These are phyloP conservation scores for Platorchestia sp. DNA, from an alignment of 1,140 invertebrate genomes.

Conservation along the genomic window DNA sequence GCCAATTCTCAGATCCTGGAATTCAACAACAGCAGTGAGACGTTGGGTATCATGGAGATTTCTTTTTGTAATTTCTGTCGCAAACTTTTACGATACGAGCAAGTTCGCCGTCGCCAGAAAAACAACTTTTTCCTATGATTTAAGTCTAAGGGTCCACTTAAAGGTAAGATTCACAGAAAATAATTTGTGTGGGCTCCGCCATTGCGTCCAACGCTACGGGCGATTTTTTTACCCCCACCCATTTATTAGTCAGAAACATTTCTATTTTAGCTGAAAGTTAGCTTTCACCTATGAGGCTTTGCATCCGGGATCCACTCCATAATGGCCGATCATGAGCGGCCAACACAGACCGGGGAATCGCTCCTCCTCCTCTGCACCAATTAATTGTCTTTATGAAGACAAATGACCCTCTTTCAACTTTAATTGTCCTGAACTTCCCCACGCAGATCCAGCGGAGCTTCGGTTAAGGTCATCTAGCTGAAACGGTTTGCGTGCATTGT, in stretches of 20 bases:
- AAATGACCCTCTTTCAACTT: conserved; percentile 33
- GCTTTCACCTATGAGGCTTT: background rate
- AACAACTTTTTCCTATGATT: background rate
- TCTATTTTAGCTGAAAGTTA: background rate
- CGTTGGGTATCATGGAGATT: background rate
- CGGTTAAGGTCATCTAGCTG: background rate
- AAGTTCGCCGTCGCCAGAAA: background rate
- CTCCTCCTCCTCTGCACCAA: conserved; percentile 36
- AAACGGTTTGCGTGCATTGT: background rate
- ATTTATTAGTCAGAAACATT: background rate
- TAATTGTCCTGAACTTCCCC: conserved; percentile 31
- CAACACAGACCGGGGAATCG: conserved; percentile 22
- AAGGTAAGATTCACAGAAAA: no score
- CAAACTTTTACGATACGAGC: background rate
- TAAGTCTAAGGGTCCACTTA: no score
- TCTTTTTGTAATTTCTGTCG: background rate
- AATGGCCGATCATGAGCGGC: conserved; percentile 34
- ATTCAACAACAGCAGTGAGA: background rate
- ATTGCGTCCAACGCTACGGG: background rate
- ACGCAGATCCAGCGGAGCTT: background rate
- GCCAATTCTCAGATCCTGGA: background rate
- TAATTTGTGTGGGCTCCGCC: background rate
- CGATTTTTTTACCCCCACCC: background rate
- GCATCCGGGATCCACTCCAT: background rate
- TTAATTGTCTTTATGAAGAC: conserved; percentile 54